Conservation (phyloP, 2,888 invertebrate species). For the Myopa testacea region DNA sequence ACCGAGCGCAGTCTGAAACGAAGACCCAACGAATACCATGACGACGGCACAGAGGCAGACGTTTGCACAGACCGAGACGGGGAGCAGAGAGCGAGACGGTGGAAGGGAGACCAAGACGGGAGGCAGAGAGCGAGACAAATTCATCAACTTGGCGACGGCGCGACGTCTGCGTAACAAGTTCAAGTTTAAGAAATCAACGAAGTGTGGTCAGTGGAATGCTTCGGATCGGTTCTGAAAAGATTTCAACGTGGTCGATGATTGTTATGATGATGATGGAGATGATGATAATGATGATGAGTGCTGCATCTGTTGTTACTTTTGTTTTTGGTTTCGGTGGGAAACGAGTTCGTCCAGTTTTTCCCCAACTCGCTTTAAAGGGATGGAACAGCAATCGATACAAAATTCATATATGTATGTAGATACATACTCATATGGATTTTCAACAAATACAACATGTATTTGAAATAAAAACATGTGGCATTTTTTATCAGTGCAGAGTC, state of each 20-base stretch:
- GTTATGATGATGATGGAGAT: neutral
- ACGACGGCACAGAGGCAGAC: too few species aligned
- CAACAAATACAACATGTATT: too few species aligned
- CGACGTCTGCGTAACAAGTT: slow-evolving; percentile 13
- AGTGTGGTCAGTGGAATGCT: neutral
- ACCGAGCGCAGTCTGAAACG: too few species aligned
- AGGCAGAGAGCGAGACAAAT: neutral
- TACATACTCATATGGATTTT: too few species aligned
- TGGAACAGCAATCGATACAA: neutral
- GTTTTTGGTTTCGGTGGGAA: neutral
- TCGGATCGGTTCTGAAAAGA: neutral
- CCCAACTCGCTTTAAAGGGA: slow-evolving; percentile 20
- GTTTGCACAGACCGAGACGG: too few species aligned
- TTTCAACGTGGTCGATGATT: too few species aligned
- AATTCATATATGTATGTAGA: neutral
- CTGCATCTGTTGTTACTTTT: neutral
- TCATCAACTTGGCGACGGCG: slow-evolving; percentile 8
- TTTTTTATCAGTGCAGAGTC: too few species aligned
- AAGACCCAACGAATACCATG: too few species aligned
- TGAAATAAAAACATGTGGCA: too few species aligned
- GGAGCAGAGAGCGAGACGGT: neutral
- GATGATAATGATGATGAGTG: neutral
- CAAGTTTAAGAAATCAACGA: slow-evolving; percentile 22
- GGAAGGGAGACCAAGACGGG: neutral
- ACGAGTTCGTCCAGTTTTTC: slow-evolving; percentile 27